Evolutionary conservation across 2,888 invertebrate genomes (phyloP), one percentile per base, ranked within the genome.

Genomic region (Phania funesta): DNA sequence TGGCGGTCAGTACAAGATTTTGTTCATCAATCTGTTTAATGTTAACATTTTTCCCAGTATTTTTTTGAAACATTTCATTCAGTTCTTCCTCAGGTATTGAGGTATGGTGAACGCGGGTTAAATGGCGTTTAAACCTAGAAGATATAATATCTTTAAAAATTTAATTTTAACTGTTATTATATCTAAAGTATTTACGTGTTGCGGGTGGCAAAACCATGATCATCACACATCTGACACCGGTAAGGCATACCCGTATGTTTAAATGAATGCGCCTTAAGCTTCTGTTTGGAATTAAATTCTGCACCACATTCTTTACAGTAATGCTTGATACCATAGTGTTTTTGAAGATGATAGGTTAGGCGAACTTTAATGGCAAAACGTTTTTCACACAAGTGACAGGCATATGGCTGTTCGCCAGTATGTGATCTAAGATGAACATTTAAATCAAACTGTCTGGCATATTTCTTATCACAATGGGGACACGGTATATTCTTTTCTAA

Each of bases 171-270:
- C 6, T 44, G 16, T 5, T 16, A 16, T 18, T 18, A 41, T 13
- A 13, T 38, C 1, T 20, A 44, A 62, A 60, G 41, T 48, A 84
- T 85, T 84, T 80, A 86, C 86, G 83, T 83, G 65, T 83, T 84
- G 0, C 86, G 83, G 48, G 83, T 85, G 11, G 85, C 76, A 71
- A 86, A 86, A 3, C 86, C 86, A 60, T 85, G 84, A 46, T 84
- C 83, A 54, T 84, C 83, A 48, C 86, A 86, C 48, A 75, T 56
- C 18, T 85, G 80, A 60, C 86, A 86, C 13, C 84, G 84, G 65
- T 86, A 87, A 0, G 87, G 87, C 86, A 87, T 87, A 1, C 87
- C 87, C 0, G 85, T 86, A 64, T 87, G 87, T 50, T 87, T 86
- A 24, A 85, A 87, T 52, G 83, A 84, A 46, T 87, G 87, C 6